Conservation (phyloP, 1,140 invertebrate species). For the Drosophila sulfurigaster region DNA sequence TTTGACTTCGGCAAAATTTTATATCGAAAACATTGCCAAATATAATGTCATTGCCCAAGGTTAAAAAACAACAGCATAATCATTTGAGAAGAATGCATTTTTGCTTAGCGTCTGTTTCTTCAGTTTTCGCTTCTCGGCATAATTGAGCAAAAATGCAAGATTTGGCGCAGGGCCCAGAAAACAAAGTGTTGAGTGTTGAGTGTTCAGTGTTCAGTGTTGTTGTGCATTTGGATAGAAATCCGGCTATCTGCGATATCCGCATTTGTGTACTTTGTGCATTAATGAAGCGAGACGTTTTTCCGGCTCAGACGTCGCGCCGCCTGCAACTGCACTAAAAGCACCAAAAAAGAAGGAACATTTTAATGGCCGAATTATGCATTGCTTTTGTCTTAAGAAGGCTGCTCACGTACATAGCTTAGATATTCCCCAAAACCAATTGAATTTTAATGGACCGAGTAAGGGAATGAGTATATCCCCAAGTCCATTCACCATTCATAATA, state of each 20-base stretch:
- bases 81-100: constrained; percentile 1
- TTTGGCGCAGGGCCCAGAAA: constrained; percentile 68
- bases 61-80: background rate
- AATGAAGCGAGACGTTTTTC: constrained; percentile 63
- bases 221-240: constrained; percentile 39
- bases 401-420: constrained; percentile 64
- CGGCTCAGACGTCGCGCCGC: constrained; percentile 50
- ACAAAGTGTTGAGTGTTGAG: constrained; percentile 8
- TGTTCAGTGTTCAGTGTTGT: no score
- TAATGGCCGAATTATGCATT: constrained; percentile 75
- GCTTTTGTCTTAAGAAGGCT: constrained; percentile 45
- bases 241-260: constrained; percentile 7
- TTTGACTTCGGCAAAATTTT: no score
- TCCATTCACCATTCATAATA: constrained; percentile 10
- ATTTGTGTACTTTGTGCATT: constrained; percentile 66
- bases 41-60: no score
- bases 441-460: constrained; percentile 64
- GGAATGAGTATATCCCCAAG: background rate
- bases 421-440: constrained; percentile 70
- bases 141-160: constrained; percentile 58
- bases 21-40: no score
- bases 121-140: background rate
- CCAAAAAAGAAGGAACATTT: constrained; percentile 32
- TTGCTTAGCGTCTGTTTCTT: background rate
- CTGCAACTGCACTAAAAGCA: constrained; percentile 46